Conservation (phyloP, 1,140 invertebrate species). For the Drosophila novamexicana region DNA sequence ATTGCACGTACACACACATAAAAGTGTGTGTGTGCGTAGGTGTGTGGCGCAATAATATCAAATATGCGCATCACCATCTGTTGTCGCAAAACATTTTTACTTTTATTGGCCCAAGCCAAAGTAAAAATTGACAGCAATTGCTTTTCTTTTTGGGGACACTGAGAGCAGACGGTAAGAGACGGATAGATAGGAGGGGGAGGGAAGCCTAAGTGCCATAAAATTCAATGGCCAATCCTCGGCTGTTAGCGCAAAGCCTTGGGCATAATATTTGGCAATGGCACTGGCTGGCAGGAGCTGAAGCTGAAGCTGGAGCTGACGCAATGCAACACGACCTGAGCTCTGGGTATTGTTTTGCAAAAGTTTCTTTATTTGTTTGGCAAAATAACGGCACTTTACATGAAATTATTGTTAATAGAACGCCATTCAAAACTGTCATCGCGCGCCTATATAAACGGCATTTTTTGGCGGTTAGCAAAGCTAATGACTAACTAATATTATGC, state of each 20-base stretch:
- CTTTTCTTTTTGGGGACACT: constrained; percentile 36
- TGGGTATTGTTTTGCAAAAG: constrained; percentile 48
- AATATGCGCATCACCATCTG: constrained; percentile 78
- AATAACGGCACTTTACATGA: constrained; percentile 48
- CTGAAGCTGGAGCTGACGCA: not conserved
- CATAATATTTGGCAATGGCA: constrained; percentile 55
- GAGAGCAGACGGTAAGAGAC: not conserved
- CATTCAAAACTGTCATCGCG: constrained; percentile 30
- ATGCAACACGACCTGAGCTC: constrained; percentile 34
- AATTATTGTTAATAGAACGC: constrained; percentile 49
- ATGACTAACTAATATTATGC: constrained; percentile 33
- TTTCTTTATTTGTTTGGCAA: constrained; percentile 47
- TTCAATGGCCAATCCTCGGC: constrained; percentile 77
- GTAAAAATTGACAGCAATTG: constrained; percentile 80
- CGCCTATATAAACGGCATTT: constrained; percentile 40
- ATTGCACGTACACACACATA: constrained; percentile 14
- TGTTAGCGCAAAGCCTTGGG: constrained; percentile 69
- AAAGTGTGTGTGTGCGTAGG: not conserved
- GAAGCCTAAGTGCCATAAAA: constrained; percentile 71
- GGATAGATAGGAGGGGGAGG: constrained; percentile 20
- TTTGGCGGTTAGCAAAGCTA: constrained; percentile 30
- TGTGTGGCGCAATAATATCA: constrained; percentile 63
- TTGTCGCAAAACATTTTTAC: constrained; percentile 60
- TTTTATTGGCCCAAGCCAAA: constrained; percentile 64
- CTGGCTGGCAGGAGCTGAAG: constrained; percentile 1